Conservation (phyloP, 2,888 invertebrate species). For the Rhynchonema sp. region DNA sequence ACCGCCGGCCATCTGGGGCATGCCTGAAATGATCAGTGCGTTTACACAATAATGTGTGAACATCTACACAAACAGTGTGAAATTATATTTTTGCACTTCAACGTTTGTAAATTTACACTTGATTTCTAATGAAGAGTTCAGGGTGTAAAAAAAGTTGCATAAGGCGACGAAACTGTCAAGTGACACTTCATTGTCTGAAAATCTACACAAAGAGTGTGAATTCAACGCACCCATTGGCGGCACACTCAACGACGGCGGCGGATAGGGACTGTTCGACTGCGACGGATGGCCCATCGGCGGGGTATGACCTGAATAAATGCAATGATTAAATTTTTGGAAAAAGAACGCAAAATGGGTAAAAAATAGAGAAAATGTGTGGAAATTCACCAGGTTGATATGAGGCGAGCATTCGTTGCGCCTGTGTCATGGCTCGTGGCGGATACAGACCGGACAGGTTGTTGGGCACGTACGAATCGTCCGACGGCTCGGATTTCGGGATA, state of each 20-base stretch:
- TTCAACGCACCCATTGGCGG: not conserved
- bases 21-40: not conserved
- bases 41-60: too few relatives aligned
- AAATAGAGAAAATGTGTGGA: too few relatives aligned
- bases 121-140: too few relatives aligned
- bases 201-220: not conserved
- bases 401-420: too few relatives aligned
- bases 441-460: not conserved
- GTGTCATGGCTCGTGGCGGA: not conserved
- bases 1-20: not conserved
- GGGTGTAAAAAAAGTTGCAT: too few relatives aligned
- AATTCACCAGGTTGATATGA: too few relatives aligned
- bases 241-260: not conserved
- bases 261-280: not conserved
- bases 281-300: not conserved
- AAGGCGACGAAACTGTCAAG: not conserved
- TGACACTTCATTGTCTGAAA: not conserved
- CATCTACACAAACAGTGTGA: too few relatives aligned
- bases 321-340: too few relatives aligned
- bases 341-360: too few relatives aligned
- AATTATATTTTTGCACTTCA: too few relatives aligned
- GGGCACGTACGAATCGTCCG: not conserved
- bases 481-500: not conserved
- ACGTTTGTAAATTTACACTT: too few relatives aligned
- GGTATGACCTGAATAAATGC: too few relatives aligned